Conservation (phyloP, 2,113 vertebrate species). For the Empidonax traillii region DNA sequence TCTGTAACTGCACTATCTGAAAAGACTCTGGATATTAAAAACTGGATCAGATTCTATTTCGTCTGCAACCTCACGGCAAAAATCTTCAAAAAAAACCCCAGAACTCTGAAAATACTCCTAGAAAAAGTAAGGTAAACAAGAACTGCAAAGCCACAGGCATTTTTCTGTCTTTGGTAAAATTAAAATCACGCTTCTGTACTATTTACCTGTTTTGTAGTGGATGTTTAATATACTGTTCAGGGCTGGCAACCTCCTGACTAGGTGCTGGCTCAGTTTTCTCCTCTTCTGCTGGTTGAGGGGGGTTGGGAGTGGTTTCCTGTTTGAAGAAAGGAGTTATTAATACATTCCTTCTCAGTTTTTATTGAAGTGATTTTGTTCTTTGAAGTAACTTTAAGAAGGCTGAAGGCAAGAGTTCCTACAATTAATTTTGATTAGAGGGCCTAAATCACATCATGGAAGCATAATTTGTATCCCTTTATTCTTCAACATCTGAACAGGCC, state of each 20-base stretch:
- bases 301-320: slow-evolving; percentile 86
- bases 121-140: not conserved
- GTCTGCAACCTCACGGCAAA: not conserved
- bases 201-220: slow-evolving; percentile 94
- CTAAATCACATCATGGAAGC: not conserved
- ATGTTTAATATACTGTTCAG: slow-evolving; percentile 94
- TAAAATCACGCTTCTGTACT: not conserved
- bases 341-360: not conserved
- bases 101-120: not conserved
- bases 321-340: slow-evolving; percentile 18
- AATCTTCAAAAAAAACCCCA: rapidly evolving
- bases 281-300: slow-evolving; percentile 81
- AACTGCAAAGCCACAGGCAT: not conserved
- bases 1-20: not conserved
- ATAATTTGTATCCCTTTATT: not conserved
- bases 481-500: not conserved
- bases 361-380: not conserved
- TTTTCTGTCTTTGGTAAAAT: not conserved
- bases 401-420: not conserved
- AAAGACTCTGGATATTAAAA: not conserved
- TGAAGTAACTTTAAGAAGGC: not conserved
- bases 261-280: slow-evolving; percentile 80
- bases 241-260: slow-evolving; percentile 83
- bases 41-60: not conserved
- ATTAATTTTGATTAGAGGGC: not conserved